Base-by-base conservation (phyloP, 2,113 vertebrate genomes). In the Paracyprichromis sp. region DNA sequence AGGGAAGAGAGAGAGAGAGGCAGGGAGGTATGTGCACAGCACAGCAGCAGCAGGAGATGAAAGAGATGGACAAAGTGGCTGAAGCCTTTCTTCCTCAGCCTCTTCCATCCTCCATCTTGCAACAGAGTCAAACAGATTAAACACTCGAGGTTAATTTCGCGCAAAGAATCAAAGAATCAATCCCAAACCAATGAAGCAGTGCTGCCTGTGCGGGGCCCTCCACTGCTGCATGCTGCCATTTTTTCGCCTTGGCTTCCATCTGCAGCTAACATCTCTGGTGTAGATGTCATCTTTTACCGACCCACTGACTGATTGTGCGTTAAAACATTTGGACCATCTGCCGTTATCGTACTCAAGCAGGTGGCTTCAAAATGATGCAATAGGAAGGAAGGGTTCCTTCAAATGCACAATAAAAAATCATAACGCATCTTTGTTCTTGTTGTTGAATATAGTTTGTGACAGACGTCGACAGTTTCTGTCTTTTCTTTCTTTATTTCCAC, bases 181-280 rank as follows among this genome's bases (percentile, higher is more conserved):
- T 84, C 45, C 16, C 7, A 69, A 80, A 69, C 69, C 81, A 81
- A 36, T 53, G 63, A 85, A 40, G 53, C 50, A 38, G 8, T 13
- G 29, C 43, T 29, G 71, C n/a, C 43, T 52, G 50, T 59, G 57
- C 80, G 43, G 29, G 56, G 29, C 43, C 89, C 81, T 76, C 73
- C 83, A 47, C 29, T 83, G 92, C 88, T 83, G 91, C 86, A 89
- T 63, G 50, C 90, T 90, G 86, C 91, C 88, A 86, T 88, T 79
- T 90, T 86, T 82, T 34, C 9, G 17, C 34, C 7, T 16, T 47
- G 8, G 13, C 47, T 57, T 80, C 66, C 80, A 82, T 89, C 89
- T 85, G 86, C 88, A 82, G 61, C 53, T 52, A 56, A 14, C 54
- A 86, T 43, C 80, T 73, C 8, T 45, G 21, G 47, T 54, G 50